Evolutionary conservation across 2,113 vertebrate genomes (phyloP).

Genomic region (Cardinalis cardinalis): DNA sequence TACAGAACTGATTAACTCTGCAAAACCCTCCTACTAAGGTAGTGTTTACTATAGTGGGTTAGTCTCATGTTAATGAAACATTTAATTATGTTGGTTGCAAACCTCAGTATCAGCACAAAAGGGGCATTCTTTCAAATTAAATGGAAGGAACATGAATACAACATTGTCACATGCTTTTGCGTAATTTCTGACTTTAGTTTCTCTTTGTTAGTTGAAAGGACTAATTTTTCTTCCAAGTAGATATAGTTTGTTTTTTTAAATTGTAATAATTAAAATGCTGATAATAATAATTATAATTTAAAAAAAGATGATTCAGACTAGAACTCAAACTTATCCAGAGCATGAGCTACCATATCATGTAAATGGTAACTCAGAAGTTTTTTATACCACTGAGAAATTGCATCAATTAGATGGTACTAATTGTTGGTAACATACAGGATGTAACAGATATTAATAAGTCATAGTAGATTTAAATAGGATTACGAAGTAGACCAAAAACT

Average conservation of each 20-base stretch:
- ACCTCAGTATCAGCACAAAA: background rate
- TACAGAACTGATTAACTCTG: background rate
- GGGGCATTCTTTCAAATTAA: background rate
- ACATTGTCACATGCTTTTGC: background rate
- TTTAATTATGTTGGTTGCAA: conserved; percentile 14
- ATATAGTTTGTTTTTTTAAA: background rate
- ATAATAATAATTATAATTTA: too few species aligned
- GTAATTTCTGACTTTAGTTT: background rate
- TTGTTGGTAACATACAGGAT: background rate
- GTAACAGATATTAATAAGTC: background rate
- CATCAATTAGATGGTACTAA: background rate
- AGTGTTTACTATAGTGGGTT: background rate
- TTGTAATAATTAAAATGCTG: background rate
- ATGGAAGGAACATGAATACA: background rate
- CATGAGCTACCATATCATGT: background rate
- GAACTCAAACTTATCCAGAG: background rate
- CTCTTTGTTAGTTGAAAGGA: background rate
- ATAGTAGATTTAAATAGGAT: background rate
- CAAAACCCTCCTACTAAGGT: background rate
- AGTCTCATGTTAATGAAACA: background rate
- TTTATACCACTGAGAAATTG: background rate
- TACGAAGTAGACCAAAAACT: background rate
- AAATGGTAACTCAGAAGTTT: background rate
- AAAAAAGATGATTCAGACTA: background rate
- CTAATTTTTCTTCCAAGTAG: background rate